Evolutionary conservation across 2,113 vertebrate species (phyloP).

Genomic region (Nipponia nippon): DNA sequence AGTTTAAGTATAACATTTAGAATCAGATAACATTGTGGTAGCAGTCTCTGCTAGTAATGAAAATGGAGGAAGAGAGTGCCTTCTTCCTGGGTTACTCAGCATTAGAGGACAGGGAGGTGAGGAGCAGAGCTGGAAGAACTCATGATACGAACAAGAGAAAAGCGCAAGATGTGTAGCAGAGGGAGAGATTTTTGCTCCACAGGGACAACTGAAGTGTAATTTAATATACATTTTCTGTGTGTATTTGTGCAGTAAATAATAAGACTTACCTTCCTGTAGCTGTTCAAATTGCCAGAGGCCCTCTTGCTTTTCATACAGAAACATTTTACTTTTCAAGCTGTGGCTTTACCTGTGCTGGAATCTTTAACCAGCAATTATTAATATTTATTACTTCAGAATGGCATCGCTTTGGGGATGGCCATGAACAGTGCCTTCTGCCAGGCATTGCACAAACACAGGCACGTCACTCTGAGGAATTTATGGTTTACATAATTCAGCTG

Average conservation of each 20-base stretch:
- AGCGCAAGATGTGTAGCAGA: neutral
- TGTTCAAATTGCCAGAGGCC: neutral
- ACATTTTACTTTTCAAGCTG: neutral
- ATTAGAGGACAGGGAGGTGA: neutral
- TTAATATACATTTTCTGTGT: neutral
- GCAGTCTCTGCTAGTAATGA: neutral
- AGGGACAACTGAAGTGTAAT: neutral
- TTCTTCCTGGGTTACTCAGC: neutral
- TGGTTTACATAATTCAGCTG: neutral
- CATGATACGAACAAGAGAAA: neutral
- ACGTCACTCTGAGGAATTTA: neutral
- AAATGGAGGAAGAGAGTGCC: neutral
- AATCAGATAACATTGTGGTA: neutral
- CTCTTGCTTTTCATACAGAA: slow-evolving; percentile 8
- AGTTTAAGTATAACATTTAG: neutral
- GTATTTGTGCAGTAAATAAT: slow-evolving; percentile 27
- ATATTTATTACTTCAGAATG: slow-evolving; percentile 9
- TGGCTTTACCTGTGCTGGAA: neutral
- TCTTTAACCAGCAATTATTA: slow-evolving; percentile 13
- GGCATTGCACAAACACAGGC: neutral
- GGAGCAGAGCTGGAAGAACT: neutral
- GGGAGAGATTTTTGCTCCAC: neutral
- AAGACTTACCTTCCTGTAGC: neutral
- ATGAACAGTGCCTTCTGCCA: slow-evolving; percentile 1
- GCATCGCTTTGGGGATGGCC: neutral